Evolutionary conservation across 92 coral and sea anemone species (phyloP), one percentile per base, ranked within the genome.

Genomic region (Anthopleura xanthogrammica): DNA sequence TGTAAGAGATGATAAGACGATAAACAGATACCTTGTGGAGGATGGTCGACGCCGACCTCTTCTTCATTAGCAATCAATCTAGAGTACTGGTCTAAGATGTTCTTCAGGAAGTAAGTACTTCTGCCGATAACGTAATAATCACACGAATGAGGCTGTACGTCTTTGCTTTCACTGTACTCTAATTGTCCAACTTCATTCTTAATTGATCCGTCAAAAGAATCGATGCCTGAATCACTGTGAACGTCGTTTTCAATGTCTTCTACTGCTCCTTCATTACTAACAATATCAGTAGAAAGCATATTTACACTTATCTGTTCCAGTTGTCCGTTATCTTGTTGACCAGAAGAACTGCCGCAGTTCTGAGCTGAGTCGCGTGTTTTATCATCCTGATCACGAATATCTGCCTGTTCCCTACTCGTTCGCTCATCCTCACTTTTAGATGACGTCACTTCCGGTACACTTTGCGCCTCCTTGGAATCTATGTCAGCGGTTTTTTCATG

Each of bases 11-110:
- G 88, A 16, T 65, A 14, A 48, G 83, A 68, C 6, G 80, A 68
- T 50, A 85, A 68, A 29, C 88, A 85, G 60, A 85, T 71, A 20
- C 24, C 70, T 66, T 41, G 60, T 0, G 88, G 83, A 22, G 88
- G 88, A 5, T 14, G 36, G 7, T 17, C 83, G n/a, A 11, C 60
- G 14, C 82, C 82, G 23, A 85, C 83, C 24, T 85, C 88, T 85
- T 78, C 88, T 72, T 85, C 83, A 19, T 77, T 74, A 10, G 17
- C 72, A 20, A 20, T 68, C 22, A 79, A 20, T 36, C 88, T 78
- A 1, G 78, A 23, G n/a, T 79, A 85, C 66, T 85, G 88, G 16
- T 78, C 41, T 24, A 85, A 52, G 17, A 85, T 79, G 60, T 58
- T 16, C 72, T 79, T 68, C 22, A 85, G 46, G 12, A 70, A 10